phyloP scores from a whole-genome alignment of 1,140 invertebrate species.

The Magallana angulata region DNA sequence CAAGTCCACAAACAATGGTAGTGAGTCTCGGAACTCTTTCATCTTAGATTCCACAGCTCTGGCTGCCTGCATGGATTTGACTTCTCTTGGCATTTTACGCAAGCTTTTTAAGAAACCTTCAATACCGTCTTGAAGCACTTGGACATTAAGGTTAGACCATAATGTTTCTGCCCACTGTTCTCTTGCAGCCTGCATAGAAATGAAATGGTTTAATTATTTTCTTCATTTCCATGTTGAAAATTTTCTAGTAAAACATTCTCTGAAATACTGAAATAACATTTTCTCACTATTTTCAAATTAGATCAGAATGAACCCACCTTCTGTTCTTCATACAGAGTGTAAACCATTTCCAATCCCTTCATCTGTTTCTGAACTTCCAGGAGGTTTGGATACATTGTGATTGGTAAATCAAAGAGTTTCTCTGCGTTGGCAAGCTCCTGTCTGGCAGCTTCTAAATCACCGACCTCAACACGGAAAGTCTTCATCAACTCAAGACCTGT shows the following conservation, averaged over 20 bases:
- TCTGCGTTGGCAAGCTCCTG: conserved; percentile 88
- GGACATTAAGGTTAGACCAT: conserved; percentile 92
- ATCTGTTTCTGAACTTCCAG: conserved; percentile 86
- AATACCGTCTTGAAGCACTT: conserved; percentile 90
- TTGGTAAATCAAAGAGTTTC: conserved; percentile 90
- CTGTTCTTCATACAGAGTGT: conserved; percentile 89
- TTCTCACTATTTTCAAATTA: not conserved
- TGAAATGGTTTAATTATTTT: not conserved
- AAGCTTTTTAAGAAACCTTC: conserved; percentile 90
- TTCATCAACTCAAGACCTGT: conserved; percentile 79
- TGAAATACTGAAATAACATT: not conserved
- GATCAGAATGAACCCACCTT: conserved; percentile 79
- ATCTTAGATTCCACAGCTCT: conserved; percentile 88
- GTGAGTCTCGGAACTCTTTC: conserved; percentile 92
- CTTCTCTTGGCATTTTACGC: conserved; percentile 83
- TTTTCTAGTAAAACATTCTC: not conserved
- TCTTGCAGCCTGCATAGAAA: conserved; percentile 81
- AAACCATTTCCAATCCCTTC: conserved; percentile 86
- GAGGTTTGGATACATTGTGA: conserved; percentile 90
- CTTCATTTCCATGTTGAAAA: not conserved
- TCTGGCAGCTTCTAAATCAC: conserved; percentile 85
- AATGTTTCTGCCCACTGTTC: conserved; percentile 91
- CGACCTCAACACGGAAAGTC: conserved; percentile 85
- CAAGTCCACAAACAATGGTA: conserved; percentile 92
- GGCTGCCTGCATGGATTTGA: conserved; percentile 83